A percentile compares a stretch with the other conserved stretches of the same genome.
Evolutionary conservation across 2,797 vertebrate genomes (phyloP).

Genomic region (Acestrorhynchus altus): DNA sequence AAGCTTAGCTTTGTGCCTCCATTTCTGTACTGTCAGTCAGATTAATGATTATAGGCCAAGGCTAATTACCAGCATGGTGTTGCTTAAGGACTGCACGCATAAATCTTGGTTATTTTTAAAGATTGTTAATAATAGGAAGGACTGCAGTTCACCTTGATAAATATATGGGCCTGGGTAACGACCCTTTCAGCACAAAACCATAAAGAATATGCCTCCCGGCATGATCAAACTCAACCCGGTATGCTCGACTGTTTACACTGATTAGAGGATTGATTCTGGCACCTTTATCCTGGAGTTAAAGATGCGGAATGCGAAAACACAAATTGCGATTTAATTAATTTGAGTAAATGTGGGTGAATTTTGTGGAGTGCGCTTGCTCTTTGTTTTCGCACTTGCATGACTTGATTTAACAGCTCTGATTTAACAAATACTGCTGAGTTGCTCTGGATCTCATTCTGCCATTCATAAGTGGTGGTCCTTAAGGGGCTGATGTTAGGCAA

Average conservation of each 20-base stretch:
- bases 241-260: conserved; percentile 17
- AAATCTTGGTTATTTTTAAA: conserved; percentile 63
- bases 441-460: background rate
- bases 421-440: background rate
- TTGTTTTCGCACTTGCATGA: conserved; percentile 1
- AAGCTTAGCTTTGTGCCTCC: conserved; percentile 40
- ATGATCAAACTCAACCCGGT: conserved; percentile 13
- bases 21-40: conserved; percentile 53
- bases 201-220: conserved; percentile 36
- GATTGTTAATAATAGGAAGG: conserved; percentile 57
- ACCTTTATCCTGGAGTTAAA: background rate
- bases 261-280: conserved; percentile 43
- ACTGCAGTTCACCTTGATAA: conserved; percentile 60
- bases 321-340: conserved; percentile 5
- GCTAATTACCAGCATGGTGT: conserved; percentile 62
- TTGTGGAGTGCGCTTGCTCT: background rate
- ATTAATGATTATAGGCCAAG: conserved; percentile 58
- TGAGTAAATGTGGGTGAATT: background rate
- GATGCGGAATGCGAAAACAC: background rate
- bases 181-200: conserved; percentile 40
- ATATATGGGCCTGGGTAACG: conserved; percentile 55
- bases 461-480: too few species aligned
- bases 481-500: background rate
- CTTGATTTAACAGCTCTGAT: conserved; percentile 16
- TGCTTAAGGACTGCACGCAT: conserved; percentile 58